A percentile compares a stretch with the other conserved stretches of the same genome.
Evolutionary conservation across 2,888 invertebrate species (phyloP).

Genomic region (Cinara cedri): DNA sequence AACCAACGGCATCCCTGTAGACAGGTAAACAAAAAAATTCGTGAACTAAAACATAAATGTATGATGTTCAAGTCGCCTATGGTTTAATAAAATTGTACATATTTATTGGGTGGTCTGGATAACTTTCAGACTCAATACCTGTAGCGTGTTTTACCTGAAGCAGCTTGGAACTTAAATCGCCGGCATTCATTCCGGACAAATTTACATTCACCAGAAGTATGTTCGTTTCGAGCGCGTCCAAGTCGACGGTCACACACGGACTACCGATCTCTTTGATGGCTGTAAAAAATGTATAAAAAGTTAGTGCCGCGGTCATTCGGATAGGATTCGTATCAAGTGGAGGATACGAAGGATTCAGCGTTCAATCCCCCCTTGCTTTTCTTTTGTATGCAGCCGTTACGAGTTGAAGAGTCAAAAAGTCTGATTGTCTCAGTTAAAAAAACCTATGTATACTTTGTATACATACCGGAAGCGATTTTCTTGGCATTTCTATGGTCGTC

Average conservation of each 20-base stretch:
- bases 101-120: too few relatives aligned
- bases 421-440: not conserved
- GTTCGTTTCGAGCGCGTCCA: conserved; percentile 73
- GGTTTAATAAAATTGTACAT: too few relatives aligned
- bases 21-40: too few relatives aligned
- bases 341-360: too few relatives aligned
- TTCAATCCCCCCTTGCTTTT: too few relatives aligned
- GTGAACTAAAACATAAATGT: too few relatives aligned
- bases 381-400: not conserved
- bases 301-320: too few relatives aligned
- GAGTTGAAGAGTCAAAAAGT: not conserved
- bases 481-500: conserved; percentile 78
- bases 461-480: conserved; percentile 73
- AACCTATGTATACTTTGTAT: conserved; percentile 62
- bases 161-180: conserved; percentile 40
- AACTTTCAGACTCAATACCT: too few relatives aligned
- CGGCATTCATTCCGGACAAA: conserved; percentile 5
- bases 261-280: conserved; percentile 65
- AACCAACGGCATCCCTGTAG: too few relatives aligned
- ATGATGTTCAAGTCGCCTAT: too few relatives aligned
- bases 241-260: conserved; percentile 70
- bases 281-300: conserved; percentile 4
- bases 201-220: conserved; percentile 61
- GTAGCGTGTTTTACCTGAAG: conserved; percentile 8
- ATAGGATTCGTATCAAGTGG: too few relatives aligned